Conservation (phyloP, 2,888 invertebrate species). For the Megastigmus dorsalis region DNA sequence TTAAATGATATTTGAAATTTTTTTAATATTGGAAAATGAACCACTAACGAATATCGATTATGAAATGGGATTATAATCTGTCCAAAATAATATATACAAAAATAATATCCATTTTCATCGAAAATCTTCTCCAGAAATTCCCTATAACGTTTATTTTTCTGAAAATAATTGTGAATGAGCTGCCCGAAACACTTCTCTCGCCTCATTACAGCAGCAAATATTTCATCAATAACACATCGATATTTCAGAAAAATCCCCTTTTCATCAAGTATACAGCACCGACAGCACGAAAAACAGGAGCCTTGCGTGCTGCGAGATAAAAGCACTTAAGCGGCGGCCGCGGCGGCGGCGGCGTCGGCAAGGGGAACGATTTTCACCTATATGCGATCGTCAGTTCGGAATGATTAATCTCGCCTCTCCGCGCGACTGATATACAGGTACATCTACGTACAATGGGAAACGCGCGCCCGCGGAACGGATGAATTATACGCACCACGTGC, state of each 20-base stretch:
- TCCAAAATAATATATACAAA: no score
- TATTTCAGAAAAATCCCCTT: neutral
- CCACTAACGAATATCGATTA: no score
- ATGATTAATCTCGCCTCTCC: slow-evolving; percentile 45
- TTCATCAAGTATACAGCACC: no score
- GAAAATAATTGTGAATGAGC: no score
- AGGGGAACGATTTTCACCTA: slow-evolving; percentile 36
- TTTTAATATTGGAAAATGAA: no score
- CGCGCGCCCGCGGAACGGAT: slow-evolving; percentile 18
- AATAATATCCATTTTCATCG: no score
- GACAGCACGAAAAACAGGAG: neutral
- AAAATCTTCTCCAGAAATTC: neutral
- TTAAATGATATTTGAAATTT: no score
- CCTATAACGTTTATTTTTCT: neutral
- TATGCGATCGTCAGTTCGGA: neutral
- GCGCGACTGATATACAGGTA: neutral
- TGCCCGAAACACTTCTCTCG: no score
- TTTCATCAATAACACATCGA: neutral
- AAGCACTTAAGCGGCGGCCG: slow-evolving; percentile 9
- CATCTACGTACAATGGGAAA: slow-evolving; percentile 8
- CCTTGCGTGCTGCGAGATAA: slow-evolving; percentile 3
- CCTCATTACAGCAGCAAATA: neutral
- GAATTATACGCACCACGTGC: slow-evolving; percentile 50
- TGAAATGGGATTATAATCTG: no score
- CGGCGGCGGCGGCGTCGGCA: no score